A percentile compares a stretch with the other conserved stretches of the same genome.
Conservation (phyloP, 2,113 vertebrate species). For the Psammodynastes pulverulentus region DNA sequence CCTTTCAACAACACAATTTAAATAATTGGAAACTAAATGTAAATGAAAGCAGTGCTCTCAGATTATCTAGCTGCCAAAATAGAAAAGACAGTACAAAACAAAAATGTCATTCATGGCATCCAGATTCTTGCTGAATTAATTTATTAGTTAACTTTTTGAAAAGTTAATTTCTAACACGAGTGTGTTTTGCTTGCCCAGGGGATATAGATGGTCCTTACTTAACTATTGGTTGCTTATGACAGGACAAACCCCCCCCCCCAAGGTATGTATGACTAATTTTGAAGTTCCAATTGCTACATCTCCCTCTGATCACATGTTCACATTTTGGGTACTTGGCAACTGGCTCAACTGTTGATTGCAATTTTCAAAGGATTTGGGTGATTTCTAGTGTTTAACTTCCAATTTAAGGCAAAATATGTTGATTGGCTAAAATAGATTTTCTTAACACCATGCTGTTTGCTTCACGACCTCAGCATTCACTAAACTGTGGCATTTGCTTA, state of each 20-base stretch:
- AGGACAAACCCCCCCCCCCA: not conserved
- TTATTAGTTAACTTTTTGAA: not conserved
- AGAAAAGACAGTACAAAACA: conserved; percentile 36
- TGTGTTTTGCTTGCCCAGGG: not conserved
- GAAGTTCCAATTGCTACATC: not conserved
- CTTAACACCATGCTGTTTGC: not conserved
- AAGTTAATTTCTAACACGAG: conserved; percentile 16
- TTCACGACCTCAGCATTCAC: not conserved
- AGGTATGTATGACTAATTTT: not conserved
- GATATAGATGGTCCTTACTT: not conserved
- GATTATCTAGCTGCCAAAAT: conserved; percentile 27
- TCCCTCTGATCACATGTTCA: not conserved
- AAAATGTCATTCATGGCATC: conserved; percentile 12
- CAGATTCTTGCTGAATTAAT: conserved; percentile 19
- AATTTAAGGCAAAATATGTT: not conserved
- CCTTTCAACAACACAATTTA: no score
- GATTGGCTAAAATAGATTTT: not conserved
- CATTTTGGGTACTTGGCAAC: not conserved
- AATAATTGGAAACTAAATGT: conserved; percentile 42
- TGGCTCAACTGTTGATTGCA: not conserved
- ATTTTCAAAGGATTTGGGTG: not conserved
- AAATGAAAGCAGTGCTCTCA: conserved; percentile 44
- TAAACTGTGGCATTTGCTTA: not conserved
- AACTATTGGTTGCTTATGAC: not conserved
- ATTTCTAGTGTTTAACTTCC: not conserved